These are phyloP conservation scores for Empidonax traillii DNA, from an alignment of 2,113 vertebrate genomes.

Conservation along the genomic window DNA sequence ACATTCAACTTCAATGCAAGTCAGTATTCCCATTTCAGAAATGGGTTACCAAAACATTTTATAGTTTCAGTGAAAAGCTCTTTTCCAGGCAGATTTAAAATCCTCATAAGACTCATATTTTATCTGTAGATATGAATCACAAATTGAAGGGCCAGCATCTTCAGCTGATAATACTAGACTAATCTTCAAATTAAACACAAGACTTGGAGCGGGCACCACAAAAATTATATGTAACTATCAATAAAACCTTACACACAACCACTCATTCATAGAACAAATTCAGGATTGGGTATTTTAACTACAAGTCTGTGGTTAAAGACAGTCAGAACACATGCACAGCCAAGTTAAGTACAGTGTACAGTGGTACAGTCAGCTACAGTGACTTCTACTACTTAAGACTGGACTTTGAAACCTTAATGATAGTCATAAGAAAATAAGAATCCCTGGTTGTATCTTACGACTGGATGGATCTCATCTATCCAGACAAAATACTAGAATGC, in stretches of 20 bases:
- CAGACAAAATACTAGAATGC: neutral
- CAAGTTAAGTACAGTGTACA: neutral
- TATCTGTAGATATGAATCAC: neutral
- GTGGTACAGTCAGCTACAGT: neutral
- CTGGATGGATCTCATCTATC: neutral
- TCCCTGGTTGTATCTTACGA: neutral
- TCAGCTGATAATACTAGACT: neutral
- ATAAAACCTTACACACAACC: neutral
- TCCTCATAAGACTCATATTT: neutral
- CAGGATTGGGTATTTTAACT: neutral
- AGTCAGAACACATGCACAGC: neutral
- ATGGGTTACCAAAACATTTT: neutral
- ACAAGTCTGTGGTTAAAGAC: neutral
- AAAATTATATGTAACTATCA: neutral
- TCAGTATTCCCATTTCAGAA: neutral
- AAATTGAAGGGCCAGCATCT: neutral
- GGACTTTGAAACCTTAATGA: neutral
- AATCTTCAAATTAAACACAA: neutral
- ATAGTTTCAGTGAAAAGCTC: neutral
- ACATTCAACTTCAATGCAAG: neutral
- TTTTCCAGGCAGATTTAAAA: neutral
- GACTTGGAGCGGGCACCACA: neutral
- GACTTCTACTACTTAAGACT: neutral
- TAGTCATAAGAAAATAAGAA: neutral
- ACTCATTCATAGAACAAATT: neutral